phyloP scores from a whole-genome alignment of 2,113 vertebrate species.

The Trematomus loennbergii region DNA sequence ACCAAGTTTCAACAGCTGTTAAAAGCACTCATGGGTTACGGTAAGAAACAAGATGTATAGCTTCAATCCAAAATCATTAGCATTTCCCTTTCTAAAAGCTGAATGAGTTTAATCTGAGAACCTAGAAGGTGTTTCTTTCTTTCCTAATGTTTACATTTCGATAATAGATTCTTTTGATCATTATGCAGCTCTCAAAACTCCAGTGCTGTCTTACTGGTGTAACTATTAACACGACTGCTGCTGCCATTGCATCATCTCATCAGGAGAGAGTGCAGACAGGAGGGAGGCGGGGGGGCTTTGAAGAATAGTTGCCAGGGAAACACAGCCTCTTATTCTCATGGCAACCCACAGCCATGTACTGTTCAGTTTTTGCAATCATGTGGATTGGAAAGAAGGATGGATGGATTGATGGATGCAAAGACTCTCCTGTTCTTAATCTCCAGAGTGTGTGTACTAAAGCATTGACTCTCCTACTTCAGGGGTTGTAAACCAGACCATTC shows the following conservation, averaged over 20 bases:
- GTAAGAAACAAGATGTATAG: not conserved
- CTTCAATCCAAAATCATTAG: not conserved
- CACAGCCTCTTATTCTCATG: slow-evolving; percentile 67
- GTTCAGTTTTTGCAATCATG: slow-evolving; percentile 47
- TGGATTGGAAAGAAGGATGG: slow-evolving; percentile 31
- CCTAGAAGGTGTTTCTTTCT: not conserved
- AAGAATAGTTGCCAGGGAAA: slow-evolving; percentile 76
- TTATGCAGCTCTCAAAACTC: not conserved
- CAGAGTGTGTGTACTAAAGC: slow-evolving; percentile 12
- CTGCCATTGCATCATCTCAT: slow-evolving; percentile 77
- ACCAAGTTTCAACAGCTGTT: not conserved
- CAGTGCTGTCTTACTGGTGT: slow-evolving; percentile 51
- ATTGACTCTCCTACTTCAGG: slow-evolving; percentile 1
- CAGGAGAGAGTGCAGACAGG: slow-evolving; percentile 51
- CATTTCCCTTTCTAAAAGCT: not conserved
- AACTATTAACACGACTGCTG: slow-evolving; percentile 69
- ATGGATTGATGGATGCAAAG: slow-evolving; percentile 6
- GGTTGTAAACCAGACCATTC: slow-evolving; percentile 16
- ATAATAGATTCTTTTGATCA: not conserved
- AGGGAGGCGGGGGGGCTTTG: slow-evolving; percentile 58
- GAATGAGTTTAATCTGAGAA: not conserved
- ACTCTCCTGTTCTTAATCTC: slow-evolving; percentile 32
- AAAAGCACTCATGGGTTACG: too few species aligned
- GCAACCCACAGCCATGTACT: slow-evolving; percentile 32
- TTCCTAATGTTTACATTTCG: not conserved